Evolutionary conservation across 2,797 vertebrate species (phyloP), one percentile per base, ranked within the genome.

Genomic region (Nasua narica): DNA sequence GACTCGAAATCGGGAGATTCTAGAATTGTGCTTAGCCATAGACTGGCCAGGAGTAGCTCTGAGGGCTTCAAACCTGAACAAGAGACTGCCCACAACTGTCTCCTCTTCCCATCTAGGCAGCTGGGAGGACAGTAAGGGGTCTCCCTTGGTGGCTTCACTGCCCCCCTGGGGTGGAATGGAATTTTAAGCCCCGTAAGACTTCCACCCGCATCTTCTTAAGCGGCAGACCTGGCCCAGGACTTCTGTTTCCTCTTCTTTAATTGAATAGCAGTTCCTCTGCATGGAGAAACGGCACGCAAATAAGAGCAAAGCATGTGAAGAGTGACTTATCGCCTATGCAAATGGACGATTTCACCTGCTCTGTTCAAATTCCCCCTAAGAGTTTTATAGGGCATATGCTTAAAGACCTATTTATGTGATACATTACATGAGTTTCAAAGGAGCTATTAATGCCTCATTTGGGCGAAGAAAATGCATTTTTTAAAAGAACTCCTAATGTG

Each of bases 351-450:
- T 76, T 94, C 19, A 23, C 65, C 90, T 93, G 13, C 58, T 96
- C 70, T 92, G 56, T 48, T 90, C 85, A 37, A 40, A 85, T 8
- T 85, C 18, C 43, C 27, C 27, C 48, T 19, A 90, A 40, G 43
- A 74, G 48, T 79, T 86, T 90, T 86, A 48, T 50, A n/a, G 16
- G n/a, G 15, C 32, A 7, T 87, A 58, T 56, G 52, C 74, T 98
- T 54, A 0, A 19, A 92, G 46, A 84, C 76, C 7, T 48, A 58
- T 95, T 91, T 21, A 56, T 93, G 69, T 79, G 2, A 93, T 96
- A 40, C 5, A 90, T 46, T 93, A 91, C 16, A 52, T 76, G 15
- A 94, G 40, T 96, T 98, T 93, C 87, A 95, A 18, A 94, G n/a
- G 89, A 96, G 85, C 83, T 14, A n/a, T 35, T 86, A 86, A 52